phyloP scores from a whole-genome alignment of 2,113 vertebrate species.

The Probosciger aterrimus region DNA sequence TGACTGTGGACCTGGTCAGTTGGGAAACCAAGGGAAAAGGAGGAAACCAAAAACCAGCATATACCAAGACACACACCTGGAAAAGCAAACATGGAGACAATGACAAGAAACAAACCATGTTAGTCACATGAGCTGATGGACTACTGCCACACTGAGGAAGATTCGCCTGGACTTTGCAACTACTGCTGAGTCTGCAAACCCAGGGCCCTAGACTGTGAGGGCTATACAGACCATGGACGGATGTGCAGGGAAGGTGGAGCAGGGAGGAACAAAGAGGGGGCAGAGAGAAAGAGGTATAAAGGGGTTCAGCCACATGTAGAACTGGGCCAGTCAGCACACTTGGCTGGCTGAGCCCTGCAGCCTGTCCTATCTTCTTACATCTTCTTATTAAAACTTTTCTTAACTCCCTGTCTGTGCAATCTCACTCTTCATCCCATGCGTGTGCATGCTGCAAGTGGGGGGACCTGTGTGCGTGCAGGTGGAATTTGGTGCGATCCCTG shows the following conservation, averaged over 20 bases:
- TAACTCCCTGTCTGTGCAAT: no score
- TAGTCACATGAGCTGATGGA: background rate
- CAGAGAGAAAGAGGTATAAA: background rate
- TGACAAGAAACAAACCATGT: background rate
- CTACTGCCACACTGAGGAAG: background rate
- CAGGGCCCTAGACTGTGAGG: background rate
- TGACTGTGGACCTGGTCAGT: background rate
- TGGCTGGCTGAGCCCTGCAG: background rate
- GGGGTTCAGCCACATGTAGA: fast-evolving
- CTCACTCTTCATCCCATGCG: fast-evolving
- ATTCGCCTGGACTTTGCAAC: background rate
- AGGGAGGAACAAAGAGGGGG: background rate
- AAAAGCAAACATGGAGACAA: background rate
- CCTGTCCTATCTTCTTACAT: background rate
- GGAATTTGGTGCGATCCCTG: background rate
- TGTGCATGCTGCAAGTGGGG: background rate
- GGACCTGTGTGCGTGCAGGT: background rate
- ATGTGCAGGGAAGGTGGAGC: fast-evolving
- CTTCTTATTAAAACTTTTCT: background rate
- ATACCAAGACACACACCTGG: background rate
- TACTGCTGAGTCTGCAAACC: background rate
- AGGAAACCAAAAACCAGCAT: background rate
- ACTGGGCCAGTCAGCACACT: background rate
- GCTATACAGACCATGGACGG: background rate
- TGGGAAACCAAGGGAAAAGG: background rate